Evolutionary conservation across 2,113 vertebrate species (phyloP), one percentile per base, ranked within the genome.

Genomic region (Peromyscus leucopus): DNA sequence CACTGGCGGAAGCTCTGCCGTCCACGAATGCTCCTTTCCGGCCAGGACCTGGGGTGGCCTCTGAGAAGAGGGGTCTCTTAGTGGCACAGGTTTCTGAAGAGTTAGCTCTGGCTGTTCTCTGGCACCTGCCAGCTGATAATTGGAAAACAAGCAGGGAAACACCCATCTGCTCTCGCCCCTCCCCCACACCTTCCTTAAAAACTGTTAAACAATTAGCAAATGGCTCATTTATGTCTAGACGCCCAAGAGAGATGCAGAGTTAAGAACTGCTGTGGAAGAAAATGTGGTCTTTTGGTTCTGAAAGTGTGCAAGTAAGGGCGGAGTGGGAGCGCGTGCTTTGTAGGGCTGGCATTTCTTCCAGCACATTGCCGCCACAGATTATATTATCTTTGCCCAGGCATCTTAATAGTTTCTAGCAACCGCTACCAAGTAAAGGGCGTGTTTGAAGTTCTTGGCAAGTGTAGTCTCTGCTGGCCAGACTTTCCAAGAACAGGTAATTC

Each of bases 401-500:
- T 97, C 92, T 98, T 98, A 98, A 98, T 97, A 91, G 96, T 97
- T 97, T 97, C 90, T 95, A 97, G 97, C 97, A 96, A 90, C 95
- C 91, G 75, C 96, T 98, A 93, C 96, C 94, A 97, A 93, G 72
- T 71, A 97, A 98, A 97, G 91, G 91, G 84, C 96, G 46, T 46
- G 16, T 96, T 93, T 98, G 97, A 98, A 92, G 89, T 65, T 94
- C 84, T 93, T 97, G 98, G 96, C 24, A 97, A 98, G 75, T 86
- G 51, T 94, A 7, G 0, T 59, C 96, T 97, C 97, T 79, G 42
- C 87, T 95, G 86, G 95, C 90, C 51, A 74, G 84, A 48, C 90
- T 98, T 98, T 90, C 59, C 33, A 16, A 4, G 46, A 89, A 8
- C 46, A 84, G 95, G 61, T 90, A 69, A 94, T 82, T 97, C 93